Evolutionary conservation across 2,797 vertebrate genomes (phyloP).

Genomic region (Gymnoscopelus microlampas): DNA sequence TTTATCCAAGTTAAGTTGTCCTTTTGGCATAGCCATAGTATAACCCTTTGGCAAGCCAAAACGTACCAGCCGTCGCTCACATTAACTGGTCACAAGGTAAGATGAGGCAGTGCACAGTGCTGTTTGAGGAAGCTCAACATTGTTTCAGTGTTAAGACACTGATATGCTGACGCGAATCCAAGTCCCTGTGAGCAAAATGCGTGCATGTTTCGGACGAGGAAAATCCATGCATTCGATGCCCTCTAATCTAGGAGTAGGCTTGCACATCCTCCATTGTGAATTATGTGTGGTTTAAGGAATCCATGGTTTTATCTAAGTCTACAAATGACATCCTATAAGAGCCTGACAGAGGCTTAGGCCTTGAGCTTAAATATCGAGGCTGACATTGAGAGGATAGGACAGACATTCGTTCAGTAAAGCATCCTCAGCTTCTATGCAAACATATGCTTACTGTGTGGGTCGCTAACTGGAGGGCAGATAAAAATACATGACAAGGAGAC

Average conservation of each 20-base stretch:
- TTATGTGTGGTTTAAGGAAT: slow-evolving; percentile 15
- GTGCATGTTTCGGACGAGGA: background rate
- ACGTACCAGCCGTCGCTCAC: background rate
- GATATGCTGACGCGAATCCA: background rate
- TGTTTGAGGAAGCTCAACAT: background rate
- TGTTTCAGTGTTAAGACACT: background rate
- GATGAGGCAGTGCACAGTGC: background rate
- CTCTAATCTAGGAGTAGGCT: slow-evolving; percentile 24
- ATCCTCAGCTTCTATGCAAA: slow-evolving; percentile 55
- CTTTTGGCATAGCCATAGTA: no score
- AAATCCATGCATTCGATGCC: slow-evolving; percentile 10
- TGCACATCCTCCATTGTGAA: slow-evolving; percentile 19
- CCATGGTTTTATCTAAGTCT: slow-evolving; percentile 34
- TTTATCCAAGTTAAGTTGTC: no score
- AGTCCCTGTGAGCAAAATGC: slow-evolving; percentile 8
- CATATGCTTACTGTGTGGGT: slow-evolving; percentile 63
- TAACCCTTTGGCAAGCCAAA: background rate
- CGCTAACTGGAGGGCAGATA: slow-evolving; percentile 59
- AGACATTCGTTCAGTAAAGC: slow-evolving; percentile 49
- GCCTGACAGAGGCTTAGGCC: slow-evolving; percentile 40
- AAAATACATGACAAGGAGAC: slow-evolving; percentile 49
- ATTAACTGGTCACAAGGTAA: background rate
- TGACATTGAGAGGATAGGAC: slow-evolving; percentile 35
- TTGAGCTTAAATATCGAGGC: slow-evolving; percentile 4
- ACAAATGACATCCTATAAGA: slow-evolving; percentile 35